A percentile compares a stretch with the other conserved stretches of the same genome.
These are phyloP conservation scores for Zosterops borbonicus DNA, from an alignment of 2,113 vertebrate genomes.

Conservation along the genomic window DNA sequence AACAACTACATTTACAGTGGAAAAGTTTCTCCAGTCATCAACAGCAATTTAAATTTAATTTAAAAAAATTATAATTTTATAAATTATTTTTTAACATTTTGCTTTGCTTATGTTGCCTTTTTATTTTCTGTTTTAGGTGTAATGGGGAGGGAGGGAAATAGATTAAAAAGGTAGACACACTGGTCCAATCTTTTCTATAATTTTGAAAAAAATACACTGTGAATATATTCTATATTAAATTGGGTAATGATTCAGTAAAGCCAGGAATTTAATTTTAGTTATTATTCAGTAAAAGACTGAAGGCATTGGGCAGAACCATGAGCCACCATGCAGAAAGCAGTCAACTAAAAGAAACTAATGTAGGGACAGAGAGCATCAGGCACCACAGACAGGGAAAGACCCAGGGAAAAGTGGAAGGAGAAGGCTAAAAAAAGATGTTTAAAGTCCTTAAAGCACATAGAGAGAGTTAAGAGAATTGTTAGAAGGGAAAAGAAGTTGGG, in stretches of 20 bases:
- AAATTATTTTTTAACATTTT: neutral
- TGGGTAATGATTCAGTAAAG: neutral
- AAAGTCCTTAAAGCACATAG: neutral
- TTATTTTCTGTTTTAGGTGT: neutral
- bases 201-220: neutral
- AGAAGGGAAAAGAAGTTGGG: neutral
- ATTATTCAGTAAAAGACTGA: neutral
- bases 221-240: neutral
- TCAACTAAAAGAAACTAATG: neutral
- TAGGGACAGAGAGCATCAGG: neutral
- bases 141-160: rapidly evolving
- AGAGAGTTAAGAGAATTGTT: neutral
- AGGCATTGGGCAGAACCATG: neutral
- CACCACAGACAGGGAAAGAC: neutral
- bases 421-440: neutral
- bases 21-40: neutral
- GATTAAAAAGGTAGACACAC: neutral
- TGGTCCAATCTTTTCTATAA: neutral
- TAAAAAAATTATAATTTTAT: too few relatives aligned
- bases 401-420: neutral
- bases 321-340: neutral
- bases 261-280: neutral
- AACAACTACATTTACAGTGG: neutral
- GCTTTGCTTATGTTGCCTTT: rapidly evolving
- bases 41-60: neutral